Percentiles rank a stretch among this genome's conserved stretches.
Evolutionary conservation across 2,113 vertebrate species (phyloP).

Genomic region (Leucopsar rothschildi): DNA sequence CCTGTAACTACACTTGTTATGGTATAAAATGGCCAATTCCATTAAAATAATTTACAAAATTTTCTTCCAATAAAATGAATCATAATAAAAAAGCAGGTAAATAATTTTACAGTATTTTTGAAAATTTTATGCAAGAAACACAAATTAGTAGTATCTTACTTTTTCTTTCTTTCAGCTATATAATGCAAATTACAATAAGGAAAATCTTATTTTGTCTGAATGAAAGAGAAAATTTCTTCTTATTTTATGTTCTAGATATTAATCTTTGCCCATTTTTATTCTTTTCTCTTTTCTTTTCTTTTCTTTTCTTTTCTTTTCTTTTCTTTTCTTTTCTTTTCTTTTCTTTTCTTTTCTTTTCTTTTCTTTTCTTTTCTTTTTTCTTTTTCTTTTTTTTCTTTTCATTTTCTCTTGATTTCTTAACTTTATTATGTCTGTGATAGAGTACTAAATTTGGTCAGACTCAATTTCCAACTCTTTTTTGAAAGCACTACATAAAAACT

Average conservation of each 20-base stretch:
- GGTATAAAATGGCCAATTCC: not conserved
- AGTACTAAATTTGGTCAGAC: constrained; percentile 23
- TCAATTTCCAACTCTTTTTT: constrained; percentile 40
- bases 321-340: rapidly evolving
- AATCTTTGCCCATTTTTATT: rapidly evolving
- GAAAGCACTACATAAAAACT: constrained; percentile 62
- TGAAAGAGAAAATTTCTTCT: not conserved
- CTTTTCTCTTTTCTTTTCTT: rapidly evolving
- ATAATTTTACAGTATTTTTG: not conserved
- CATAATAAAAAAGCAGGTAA: not conserved
- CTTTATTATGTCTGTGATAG: constrained; percentile 24
- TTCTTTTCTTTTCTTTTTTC: rapidly evolving
- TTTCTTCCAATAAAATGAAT: not conserved
- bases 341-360: rapidly evolving
- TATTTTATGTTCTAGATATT: not conserved
- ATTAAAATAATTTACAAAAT: not conserved
- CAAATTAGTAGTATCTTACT: not conserved
- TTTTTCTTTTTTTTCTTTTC: rapidly evolving
- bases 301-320: rapidly evolving
- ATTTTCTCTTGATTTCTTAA: not conserved
- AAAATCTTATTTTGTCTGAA: not conserved
- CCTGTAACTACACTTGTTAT: not conserved
- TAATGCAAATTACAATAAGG: not conserved
- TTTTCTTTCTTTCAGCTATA: not conserved
- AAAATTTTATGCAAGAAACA: not conserved